phyloP scores from a whole-genome alignment of 2,888 invertebrate genomes.

The Carterocephalus palaemon region DNA sequence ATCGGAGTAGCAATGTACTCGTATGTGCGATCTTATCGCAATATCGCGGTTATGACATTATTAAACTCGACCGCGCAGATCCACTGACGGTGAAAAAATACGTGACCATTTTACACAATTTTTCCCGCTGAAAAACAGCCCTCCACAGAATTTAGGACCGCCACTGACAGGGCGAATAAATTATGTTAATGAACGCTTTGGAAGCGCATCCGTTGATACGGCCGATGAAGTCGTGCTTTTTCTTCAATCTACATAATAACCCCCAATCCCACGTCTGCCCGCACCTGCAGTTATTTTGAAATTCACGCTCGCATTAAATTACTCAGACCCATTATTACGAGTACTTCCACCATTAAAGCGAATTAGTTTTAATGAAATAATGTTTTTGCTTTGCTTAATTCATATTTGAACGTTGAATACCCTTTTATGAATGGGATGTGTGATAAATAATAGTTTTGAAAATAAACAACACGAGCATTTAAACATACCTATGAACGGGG shows the following conservation, averaged over 20 bases:
- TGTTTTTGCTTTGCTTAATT: conserved; percentile 18
- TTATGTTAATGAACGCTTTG: conserved; percentile 75
- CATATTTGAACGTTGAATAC: conserved; percentile 15
- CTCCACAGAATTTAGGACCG: conserved; percentile 72
- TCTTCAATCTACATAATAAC: conserved; percentile 69
- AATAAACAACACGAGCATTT: conserved; percentile 3
- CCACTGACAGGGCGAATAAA: conserved; percentile 75
- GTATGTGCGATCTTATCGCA: conserved; percentile 64
- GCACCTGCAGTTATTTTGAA: conserved; percentile 15
- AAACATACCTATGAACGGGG: background rate
- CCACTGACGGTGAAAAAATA: conserved; percentile 65
- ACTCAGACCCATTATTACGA: conserved; percentile 15
- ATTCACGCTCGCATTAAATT: conserved; percentile 20
- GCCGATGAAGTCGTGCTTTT: conserved; percentile 56
- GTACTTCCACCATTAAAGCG: conserved; percentile 12
- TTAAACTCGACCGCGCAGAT: conserved; percentile 61
- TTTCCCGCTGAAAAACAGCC: conserved; percentile 66
- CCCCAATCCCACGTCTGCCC: conserved; percentile 23
- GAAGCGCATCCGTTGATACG: conserved; percentile 71
- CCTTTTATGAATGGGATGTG: background rate
- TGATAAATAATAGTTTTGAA: conserved; percentile 4
- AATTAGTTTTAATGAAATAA: conserved; percentile 22
- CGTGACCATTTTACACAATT: conserved; percentile 72
- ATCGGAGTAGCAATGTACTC: conserved; percentile 55
- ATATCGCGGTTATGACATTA: conserved; percentile 68